Percentiles rank a stretch among this genome's conserved stretches.
Evolutionary conservation across 30 jellyfish, hydroid and myxozoan genomes (phyloP).

Genomic region (Cassiopea andromeda): DNA sequence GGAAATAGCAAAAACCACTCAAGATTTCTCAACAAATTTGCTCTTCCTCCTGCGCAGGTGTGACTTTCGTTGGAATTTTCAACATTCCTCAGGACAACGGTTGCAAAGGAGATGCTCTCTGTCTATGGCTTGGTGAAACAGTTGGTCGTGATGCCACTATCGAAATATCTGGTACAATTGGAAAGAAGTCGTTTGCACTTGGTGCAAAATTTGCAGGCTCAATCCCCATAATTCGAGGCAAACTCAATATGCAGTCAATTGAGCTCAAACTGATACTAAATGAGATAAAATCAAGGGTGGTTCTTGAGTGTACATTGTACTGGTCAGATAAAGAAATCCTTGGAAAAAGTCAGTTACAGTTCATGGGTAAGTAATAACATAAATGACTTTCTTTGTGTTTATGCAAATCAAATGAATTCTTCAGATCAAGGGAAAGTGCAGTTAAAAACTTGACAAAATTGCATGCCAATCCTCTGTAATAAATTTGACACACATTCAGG

Average conservation of each 20-base stretch:
- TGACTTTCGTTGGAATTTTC: conserved; percentile 52
- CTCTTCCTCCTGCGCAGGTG: conserved; percentile 17
- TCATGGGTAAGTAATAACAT: conserved; percentile 28
- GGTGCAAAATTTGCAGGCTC: conserved; percentile 56
- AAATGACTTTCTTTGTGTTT: too few species aligned
- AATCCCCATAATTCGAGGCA: conserved; percentile 21
- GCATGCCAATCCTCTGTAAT: too few species aligned
- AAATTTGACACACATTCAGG: too few species aligned
- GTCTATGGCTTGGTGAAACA: conserved; percentile 66
- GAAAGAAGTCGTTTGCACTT: conserved; percentile 30
- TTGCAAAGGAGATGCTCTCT: conserved; percentile 67
- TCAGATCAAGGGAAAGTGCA: too few species aligned
- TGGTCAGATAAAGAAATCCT: conserved; percentile 51
- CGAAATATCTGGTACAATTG: conserved; percentile 48
- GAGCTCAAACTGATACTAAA: conserved; percentile 23
- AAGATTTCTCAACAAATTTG: too few species aligned
- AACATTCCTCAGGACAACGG: conserved; percentile 74
- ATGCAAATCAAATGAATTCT: too few species aligned
- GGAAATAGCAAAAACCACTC: too few species aligned
- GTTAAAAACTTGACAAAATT: too few species aligned
- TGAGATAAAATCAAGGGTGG: conserved; percentile 45
- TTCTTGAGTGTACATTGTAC: conserved; percentile 44
- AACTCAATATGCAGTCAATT: conserved; percentile 44
- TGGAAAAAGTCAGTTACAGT: conserved; percentile 47
- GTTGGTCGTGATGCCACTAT: conserved; percentile 76